Evolutionary conservation across 2,888 invertebrate species (phyloP), one percentile per base, ranked within the genome.

Genomic region (Portevinia maculata): DNA sequence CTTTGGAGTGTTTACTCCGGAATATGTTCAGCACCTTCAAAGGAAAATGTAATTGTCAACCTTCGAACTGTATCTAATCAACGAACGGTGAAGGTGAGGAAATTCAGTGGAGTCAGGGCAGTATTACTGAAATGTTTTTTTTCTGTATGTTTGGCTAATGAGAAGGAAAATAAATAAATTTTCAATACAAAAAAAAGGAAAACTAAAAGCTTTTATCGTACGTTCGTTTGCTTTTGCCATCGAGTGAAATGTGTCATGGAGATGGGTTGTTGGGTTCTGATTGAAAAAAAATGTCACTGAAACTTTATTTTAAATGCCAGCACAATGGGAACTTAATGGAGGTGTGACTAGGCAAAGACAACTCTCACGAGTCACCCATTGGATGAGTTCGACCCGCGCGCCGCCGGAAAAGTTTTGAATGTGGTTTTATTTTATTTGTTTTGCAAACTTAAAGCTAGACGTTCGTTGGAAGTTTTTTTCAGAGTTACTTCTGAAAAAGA

Each of bases 81-180:
- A 44, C n/a, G 53, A 24, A 9, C 4, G 17, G 4, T 19, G 24
- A 8, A 28, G 37, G 39, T 11, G 6, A 15, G 34, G 53, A 9
- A 19, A 21, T 24, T 6, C 11, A 24, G 30, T 13, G 11, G 1
- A 21, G 24, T 48, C 21, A n/a, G 24, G 2, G 24, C 7, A n/a
- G 48, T 48, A 11, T 7, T n/a, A 0, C n/a, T 13, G 13, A 8
- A 17, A 44, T 3, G 3, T 19, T 44, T 6, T 7, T 13, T 17
- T 59, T 2, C 24, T 24, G 24, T 24, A 24, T 24, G 24, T 24
- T 3, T 8, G 1, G 41, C 74, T 65, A 74, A 74, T 74, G 65
- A 74, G 65, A 57, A 65, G 65, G 24, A 48, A 74, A 59, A 41
- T 74, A 65, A 57, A 74, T 65, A 74, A 65, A 74, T 57, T 57